These are phyloP conservation scores for Creontiades dilutus DNA, from an alignment of 2,888 invertebrate species.

Conservation along the genomic window DNA sequence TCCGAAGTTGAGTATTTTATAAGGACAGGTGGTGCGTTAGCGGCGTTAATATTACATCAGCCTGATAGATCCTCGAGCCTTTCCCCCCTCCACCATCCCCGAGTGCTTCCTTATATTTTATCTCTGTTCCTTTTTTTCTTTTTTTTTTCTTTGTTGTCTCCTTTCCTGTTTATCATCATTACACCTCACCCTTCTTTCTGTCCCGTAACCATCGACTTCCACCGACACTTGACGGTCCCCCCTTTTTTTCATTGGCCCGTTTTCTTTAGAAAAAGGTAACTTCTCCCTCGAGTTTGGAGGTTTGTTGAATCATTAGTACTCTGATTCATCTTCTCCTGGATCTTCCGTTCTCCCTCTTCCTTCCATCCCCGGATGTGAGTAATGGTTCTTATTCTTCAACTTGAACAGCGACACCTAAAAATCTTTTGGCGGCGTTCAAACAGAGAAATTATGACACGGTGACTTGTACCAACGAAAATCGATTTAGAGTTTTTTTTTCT, in stretches of 20 bases:
- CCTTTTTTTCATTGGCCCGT: not conserved
- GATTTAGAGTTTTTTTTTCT: too few relatives aligned
- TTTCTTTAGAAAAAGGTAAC: not conserved
- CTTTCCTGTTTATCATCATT: conserved; percentile 66
- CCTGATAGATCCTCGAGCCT: conserved; percentile 67
- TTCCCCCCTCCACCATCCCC: not conserved
- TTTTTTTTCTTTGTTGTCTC: conserved; percentile 36
- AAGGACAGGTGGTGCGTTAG: conserved; percentile 67
- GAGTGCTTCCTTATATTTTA: conserved; percentile 59
- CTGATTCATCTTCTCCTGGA: conserved; percentile 47
- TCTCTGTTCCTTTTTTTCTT: conserved; percentile 57
- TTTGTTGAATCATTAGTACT: conserved; percentile 62
- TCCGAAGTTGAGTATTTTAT: conserved; percentile 70
- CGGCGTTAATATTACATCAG: conserved; percentile 72
- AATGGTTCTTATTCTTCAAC: conserved; percentile 60
- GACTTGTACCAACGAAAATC: not conserved
- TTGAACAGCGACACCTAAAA: conserved; percentile 21
- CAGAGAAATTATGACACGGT: conserved; percentile 2
- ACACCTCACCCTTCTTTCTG: conserved; percentile 1
- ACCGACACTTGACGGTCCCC: conserved; percentile 37
- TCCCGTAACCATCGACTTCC: conserved; percentile 41
- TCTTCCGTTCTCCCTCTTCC: not conserved
- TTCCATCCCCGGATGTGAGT: conserved; percentile 34
- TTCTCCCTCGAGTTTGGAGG: conserved; percentile 37
- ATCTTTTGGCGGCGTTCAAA: not conserved